Percentiles rank a stretch among this genome's conserved stretches.
Conservation (phyloP, 2,113 vertebrate species). For the Takifugu bimaculatus region DNA sequence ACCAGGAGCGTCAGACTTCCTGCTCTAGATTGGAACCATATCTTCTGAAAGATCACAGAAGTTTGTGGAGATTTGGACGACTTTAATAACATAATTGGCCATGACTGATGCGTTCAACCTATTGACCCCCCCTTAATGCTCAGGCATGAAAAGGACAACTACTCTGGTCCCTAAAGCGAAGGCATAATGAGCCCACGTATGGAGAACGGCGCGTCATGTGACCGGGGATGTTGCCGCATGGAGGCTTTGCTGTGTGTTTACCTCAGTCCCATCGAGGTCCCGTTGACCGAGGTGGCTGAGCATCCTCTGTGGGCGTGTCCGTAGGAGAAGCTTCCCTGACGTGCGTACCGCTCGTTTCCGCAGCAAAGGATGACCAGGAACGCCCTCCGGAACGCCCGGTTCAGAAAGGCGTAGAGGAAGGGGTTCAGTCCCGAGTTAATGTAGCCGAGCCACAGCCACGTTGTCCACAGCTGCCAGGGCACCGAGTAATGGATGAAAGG, state of each 20-base stretch:
- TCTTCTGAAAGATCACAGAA: too few species aligned
- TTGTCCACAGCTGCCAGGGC: slow-evolving; percentile 80
- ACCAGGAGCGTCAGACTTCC: too few species aligned
- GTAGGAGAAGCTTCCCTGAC: slow-evolving; percentile 62
- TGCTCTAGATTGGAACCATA: too few species aligned
- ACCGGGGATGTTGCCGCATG: background rate
- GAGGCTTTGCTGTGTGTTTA: slow-evolving; percentile 46
- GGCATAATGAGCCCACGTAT: too few species aligned
- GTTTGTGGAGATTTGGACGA: too few species aligned
- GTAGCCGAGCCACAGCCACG: slow-evolving; percentile 80
- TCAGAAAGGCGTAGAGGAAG: slow-evolving; percentile 80
- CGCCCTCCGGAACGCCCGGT: slow-evolving; percentile 77
- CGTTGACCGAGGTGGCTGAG: slow-evolving; percentile 69
- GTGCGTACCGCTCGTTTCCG: slow-evolving; percentile 65
- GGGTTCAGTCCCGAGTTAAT: slow-evolving; percentile 81
- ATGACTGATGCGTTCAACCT: too few species aligned
- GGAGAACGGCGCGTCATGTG: too few species aligned
- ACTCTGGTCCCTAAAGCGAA: too few species aligned
- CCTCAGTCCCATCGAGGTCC: slow-evolving; percentile 78
- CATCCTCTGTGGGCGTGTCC: slow-evolving; percentile 56
- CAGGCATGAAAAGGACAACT: too few species aligned
- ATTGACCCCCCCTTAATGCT: too few species aligned
- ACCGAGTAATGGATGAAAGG: slow-evolving; percentile 79
- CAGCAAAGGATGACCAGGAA: slow-evolving; percentile 80
- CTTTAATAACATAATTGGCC: too few species aligned